Percentiles rank a stretch among this genome's conserved stretches.
Conservation (phyloP, 2,888 invertebrate genomes). For the Aleiodes leptofemur region DNA sequence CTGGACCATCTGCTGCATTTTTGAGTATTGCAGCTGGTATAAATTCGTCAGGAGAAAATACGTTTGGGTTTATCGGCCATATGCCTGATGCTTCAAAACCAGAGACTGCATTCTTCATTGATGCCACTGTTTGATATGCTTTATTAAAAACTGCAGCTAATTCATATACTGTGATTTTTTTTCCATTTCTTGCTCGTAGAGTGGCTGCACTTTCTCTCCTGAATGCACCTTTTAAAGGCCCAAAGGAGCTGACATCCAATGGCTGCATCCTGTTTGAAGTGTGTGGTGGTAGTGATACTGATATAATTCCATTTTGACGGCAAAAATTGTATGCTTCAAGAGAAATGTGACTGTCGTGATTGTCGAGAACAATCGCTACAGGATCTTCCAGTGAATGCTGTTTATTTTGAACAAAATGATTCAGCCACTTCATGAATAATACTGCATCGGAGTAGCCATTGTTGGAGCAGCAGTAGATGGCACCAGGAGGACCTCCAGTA, state of each 20-base stretch:
- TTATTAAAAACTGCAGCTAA: slow-evolving; percentile 35
- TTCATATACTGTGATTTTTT: slow-evolving; percentile 54
- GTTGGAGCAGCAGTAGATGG: slow-evolving; percentile 64
- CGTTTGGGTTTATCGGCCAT: no score
- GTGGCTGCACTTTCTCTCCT: slow-evolving; percentile 53
- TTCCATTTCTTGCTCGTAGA: background rate
- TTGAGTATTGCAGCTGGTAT: no score
- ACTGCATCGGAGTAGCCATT: slow-evolving; percentile 62
- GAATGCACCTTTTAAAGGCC: slow-evolving; percentile 58
- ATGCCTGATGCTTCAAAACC: no score
- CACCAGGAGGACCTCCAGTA: slow-evolving; percentile 71
- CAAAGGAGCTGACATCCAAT: slow-evolving; percentile 58
- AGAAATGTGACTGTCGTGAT: slow-evolving; percentile 62
- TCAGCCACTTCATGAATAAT: slow-evolving; percentile 49
- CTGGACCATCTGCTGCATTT: no score
- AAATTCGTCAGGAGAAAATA: no score
- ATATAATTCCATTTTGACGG: slow-evolving; percentile 53
- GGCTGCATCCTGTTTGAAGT: slow-evolving; percentile 60
- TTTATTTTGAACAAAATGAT: slow-evolving; percentile 62
- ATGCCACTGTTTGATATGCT: no score
- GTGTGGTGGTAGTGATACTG: slow-evolving; percentile 62
- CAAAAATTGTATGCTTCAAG: slow-evolving; percentile 54
- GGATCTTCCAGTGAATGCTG: slow-evolving; percentile 67
- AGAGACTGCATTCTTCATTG: no score
- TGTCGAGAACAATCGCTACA: slow-evolving; percentile 64